A percentile compares a stretch with the other conserved stretches of the same genome.
phyloP scores from a whole-genome alignment of 1,140 invertebrate genomes.

The Epicauta chinensis region DNA sequence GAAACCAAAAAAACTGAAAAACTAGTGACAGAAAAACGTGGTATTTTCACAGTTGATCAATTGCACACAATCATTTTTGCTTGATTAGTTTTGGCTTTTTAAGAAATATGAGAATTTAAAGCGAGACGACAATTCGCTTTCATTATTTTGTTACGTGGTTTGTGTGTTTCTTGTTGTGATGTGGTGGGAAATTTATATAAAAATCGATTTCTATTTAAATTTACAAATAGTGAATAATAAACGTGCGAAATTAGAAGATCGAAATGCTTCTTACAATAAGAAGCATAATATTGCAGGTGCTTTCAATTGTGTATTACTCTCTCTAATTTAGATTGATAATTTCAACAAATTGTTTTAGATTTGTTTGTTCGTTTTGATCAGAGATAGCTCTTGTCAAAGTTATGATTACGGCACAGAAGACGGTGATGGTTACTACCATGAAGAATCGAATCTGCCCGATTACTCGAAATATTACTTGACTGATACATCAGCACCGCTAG shows the following conservation, averaged over 20 bases:
- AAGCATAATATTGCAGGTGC: conserved; percentile 13
- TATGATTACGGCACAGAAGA: conserved; percentile 14
- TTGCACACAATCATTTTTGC: conserved; percentile 15
- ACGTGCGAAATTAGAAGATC: neutral
- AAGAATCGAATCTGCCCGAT: conserved; percentile 22
- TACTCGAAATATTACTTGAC: conserved; percentile 29
- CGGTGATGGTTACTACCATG: conserved; percentile 9
- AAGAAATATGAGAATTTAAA: conserved; percentile 17
- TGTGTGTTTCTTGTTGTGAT: neutral
- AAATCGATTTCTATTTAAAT: neutral
- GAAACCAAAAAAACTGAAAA: too few relatives aligned
- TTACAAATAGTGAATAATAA: neutral
- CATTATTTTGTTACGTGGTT: conserved; percentile 12
- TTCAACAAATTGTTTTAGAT: conserved; percentile 2
- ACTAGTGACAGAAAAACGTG: too few relatives aligned
- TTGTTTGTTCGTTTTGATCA: conserved; percentile 10
- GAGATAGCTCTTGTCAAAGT: conserved; percentile 11
- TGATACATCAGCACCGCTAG: conserved; percentile 15
- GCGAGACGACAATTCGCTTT: conserved; percentile 15
- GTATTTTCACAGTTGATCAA: conserved; percentile 11
- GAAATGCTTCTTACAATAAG: conserved; percentile 12
- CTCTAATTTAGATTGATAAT: conserved; percentile 1
- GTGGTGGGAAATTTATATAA: conserved; percentile 17
- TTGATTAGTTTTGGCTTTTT: conserved; percentile 16
- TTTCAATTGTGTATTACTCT: neutral